Base-by-base conservation (phyloP, 2,888 invertebrate species). In the Heteropelma amictum region DNA sequence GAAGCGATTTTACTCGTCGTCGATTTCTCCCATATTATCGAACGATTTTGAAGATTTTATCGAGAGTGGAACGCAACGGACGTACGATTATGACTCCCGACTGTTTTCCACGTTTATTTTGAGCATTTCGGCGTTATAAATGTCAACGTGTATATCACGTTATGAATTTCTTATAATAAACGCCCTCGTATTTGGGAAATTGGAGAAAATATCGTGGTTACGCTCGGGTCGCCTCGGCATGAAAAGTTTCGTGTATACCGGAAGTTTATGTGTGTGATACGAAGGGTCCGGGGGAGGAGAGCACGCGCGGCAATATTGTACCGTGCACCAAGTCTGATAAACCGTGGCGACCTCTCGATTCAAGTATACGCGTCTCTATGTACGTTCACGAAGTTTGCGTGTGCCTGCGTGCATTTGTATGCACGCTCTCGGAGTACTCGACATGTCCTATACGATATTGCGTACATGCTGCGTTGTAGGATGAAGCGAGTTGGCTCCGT, bases 231-330 rank as follows among this genome's bases (percentile, higher is more conserved):
- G n/a, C n/a, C n/a, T n/a, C n/a, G n/a, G n/a, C n/a, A n/a, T n/a
- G n/a, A n/a, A n/a, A n/a, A n/a, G n/a, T n/a, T n/a, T n/a, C n/a
- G n/a, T n/a, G n/a, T n/a, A n/a, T 33, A 33, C n/a, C 33, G 10
- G 33, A 33, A 33, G n/a, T 33, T 33, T n/a, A n/a, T 42, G 21
- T 45, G 49, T 30, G 33, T 30, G 7, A 6, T 17, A 35, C 26
- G 51, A 17, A 28, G 35, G 26, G 49, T 54, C 6, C 54, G 26
- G 71, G 49, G n/a, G 60, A 56, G 35, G 54, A 63, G 58, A 72
- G 72, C 76, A 72, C 68, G 68, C 67, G 42, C 42, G 45, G 72
- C 60, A 67, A 68, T 76, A 72, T 68, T 68, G 51, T 45, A 58
- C 56, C 23, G 30, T 53, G 58, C 49, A 49, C 68, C 58, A 68